Conservation (phyloP, 2,888 invertebrate species). For the Synanthedon myopaeformis region DNA sequence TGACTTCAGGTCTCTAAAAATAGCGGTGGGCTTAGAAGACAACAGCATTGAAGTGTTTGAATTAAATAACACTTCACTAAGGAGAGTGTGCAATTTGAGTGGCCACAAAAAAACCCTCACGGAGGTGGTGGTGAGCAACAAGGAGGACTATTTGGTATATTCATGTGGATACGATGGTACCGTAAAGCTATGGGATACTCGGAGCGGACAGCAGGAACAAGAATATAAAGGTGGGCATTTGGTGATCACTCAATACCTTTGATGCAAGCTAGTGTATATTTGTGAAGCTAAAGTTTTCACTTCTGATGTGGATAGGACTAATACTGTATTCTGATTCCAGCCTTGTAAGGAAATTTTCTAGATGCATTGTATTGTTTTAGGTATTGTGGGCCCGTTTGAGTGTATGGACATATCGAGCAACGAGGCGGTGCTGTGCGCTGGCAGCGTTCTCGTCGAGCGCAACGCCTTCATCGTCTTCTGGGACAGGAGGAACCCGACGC, state of each 20-base stretch:
- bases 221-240: conserved; percentile 39
- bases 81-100: conserved; percentile 44
- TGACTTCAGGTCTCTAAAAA: conserved; percentile 35
- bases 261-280: too few species aligned
- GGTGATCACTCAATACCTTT: neutral
- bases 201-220: conserved; percentile 54
- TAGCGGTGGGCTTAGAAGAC: conserved; percentile 41
- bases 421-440: conserved; percentile 78
- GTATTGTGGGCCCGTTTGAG: conserved; percentile 73
- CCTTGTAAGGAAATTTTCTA: too few species aligned
- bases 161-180: conserved; percentile 68
- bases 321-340: too few species aligned
- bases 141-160: conserved; percentile 70
- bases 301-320: too few species aligned
- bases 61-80: conserved; percentile 32
- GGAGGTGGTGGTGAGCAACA: conserved; percentile 71
- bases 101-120: conserved; percentile 59
- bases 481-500: conserved; percentile 75
- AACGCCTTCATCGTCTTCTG: conserved; percentile 85
- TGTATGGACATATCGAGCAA: conserved; percentile 82
- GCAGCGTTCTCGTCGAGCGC: conserved; percentile 76
- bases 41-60: conserved; percentile 52
- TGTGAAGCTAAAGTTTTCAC: too few species aligned
- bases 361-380: too few species aligned
- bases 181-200: conserved; percentile 74